Conservation (phyloP, 2,888 invertebrate genomes). For the Ectropis crepuscularia region DNA sequence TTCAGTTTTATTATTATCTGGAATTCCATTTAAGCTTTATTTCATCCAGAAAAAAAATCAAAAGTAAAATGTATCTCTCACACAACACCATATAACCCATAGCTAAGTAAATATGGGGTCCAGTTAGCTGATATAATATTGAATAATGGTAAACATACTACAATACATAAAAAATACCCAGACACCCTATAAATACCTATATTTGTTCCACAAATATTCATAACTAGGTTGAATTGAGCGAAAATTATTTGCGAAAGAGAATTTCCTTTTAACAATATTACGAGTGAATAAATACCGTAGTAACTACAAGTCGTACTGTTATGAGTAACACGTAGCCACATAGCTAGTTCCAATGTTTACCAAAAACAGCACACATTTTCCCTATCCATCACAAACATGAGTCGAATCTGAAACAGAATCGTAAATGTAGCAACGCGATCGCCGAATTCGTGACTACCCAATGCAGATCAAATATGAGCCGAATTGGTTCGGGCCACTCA, state of each 20-base stretch:
- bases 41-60: too few species aligned
- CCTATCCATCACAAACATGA: slow-evolving; percentile 45
- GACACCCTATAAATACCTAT: too few species aligned
- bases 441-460: slow-evolving; percentile 57
- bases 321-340: slow-evolving; percentile 22
- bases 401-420: slow-evolving; percentile 62
- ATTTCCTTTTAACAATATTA: slow-evolving; percentile 16
- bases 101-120: too few species aligned
- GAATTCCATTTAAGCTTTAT: too few species aligned
- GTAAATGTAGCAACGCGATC: slow-evolving; percentile 58
- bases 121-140: too few species aligned
- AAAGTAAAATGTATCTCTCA: too few species aligned
- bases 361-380: slow-evolving; percentile 48
- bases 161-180: too few species aligned
- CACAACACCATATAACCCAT: too few species aligned
- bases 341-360: slow-evolving; percentile 36
- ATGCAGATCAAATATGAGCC: slow-evolving; percentile 64
- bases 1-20: too few species aligned
- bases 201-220: not conserved
- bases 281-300: slow-evolving; percentile 13
- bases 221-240: slow-evolving; percentile 2
- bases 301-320: slow-evolving; percentile 21
- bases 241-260: not conserved
- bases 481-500: slow-evolving; percentile 57
- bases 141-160: too few species aligned